A percentile compares a stretch with the other conserved stretches of the same genome.
These are phyloP conservation scores for Apamea epomidion DNA, from an alignment of 2,888 invertebrate genomes.

Conservation along the genomic window DNA sequence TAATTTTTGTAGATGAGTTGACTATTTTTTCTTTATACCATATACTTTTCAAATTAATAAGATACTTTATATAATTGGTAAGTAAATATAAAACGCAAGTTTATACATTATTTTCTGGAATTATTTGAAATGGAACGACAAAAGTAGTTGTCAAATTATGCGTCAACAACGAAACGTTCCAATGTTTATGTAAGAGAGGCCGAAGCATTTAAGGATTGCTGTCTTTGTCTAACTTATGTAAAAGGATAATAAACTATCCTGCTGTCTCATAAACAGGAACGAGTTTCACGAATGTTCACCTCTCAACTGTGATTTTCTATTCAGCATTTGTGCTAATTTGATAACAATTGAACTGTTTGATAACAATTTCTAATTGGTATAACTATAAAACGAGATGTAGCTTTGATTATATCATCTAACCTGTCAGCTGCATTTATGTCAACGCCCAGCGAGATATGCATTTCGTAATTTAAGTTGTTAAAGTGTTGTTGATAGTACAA, in stretches of 20 bases:
- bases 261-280: slow-evolving; percentile 41
- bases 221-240: slow-evolving; percentile 12
- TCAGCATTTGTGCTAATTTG: slow-evolving; percentile 69
- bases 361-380: slow-evolving; percentile 63
- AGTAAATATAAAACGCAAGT: rapidly evolving
- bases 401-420: slow-evolving; percentile 39
- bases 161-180: slow-evolving; percentile 57
- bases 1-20: background rate
- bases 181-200: rapidly evolving
- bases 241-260: slow-evolving; percentile 36
- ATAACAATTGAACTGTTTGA: slow-evolving; percentile 69
- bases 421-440: slow-evolving; percentile 58
- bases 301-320: slow-evolving; percentile 60
- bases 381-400: slow-evolving; percentile 63
- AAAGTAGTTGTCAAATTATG: slow-evolving; percentile 54
- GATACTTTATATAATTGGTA: background rate
- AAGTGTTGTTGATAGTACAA: slow-evolving; percentile 58
- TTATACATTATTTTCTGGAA: background rate
- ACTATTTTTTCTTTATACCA: rapidly evolving
- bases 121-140: slow-evolving; percentile 37
- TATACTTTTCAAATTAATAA: rapidly evolving
- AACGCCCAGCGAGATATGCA: slow-evolving; percentile 64
- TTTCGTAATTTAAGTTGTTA: slow-evolving; percentile 63
- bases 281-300: slow-evolving; percentile 35
- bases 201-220: background rate